phyloP scores from a whole-genome alignment of 2,888 invertebrate species.

The Acronicta aceris region DNA sequence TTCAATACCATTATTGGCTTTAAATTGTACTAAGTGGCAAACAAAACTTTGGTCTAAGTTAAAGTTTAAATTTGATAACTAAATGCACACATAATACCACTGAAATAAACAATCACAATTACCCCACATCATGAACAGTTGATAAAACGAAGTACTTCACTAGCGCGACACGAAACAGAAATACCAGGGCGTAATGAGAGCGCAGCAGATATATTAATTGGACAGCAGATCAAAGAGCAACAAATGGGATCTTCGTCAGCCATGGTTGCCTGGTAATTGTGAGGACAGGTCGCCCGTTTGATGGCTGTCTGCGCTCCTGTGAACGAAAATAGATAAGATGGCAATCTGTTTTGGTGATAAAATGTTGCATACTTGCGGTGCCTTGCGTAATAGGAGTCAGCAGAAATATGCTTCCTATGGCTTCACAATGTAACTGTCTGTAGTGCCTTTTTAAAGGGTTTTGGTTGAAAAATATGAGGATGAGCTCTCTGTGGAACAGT shows the following conservation, averaged over 20 bases:
- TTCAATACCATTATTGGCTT: no score
- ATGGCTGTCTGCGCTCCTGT: constrained; percentile 51
- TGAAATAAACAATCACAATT: constrained; percentile 32
- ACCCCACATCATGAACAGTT: constrained; percentile 34
- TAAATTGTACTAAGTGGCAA: no score
- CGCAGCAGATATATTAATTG: constrained; percentile 78
- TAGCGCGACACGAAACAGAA: constrained; percentile 69
- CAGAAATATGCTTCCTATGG: constrained; percentile 30
- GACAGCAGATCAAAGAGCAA: constrained; percentile 76
- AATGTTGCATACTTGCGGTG: constrained; percentile 24
- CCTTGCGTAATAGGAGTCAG: constrained; percentile 30
- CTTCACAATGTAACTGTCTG: no score
- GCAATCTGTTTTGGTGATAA: constrained; percentile 47
- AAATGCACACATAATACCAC: no score
- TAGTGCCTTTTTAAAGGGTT: no score
- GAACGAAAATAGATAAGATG: constrained; percentile 54
- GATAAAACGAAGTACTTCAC: constrained; percentile 48
- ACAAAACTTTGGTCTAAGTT: no score
- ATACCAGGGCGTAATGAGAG: constrained; percentile 73
- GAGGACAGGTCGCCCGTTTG: constrained; percentile 66
- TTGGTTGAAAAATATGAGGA: no score
- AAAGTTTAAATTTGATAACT: no score
- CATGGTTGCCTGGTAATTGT: constrained; percentile 74
- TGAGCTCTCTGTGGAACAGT: no score
- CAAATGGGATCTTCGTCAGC: constrained; percentile 66